phyloP scores from a whole-genome alignment of 30 jellyfish, hydroid and myxozoan species.

The Aurelia aurita region DNA sequence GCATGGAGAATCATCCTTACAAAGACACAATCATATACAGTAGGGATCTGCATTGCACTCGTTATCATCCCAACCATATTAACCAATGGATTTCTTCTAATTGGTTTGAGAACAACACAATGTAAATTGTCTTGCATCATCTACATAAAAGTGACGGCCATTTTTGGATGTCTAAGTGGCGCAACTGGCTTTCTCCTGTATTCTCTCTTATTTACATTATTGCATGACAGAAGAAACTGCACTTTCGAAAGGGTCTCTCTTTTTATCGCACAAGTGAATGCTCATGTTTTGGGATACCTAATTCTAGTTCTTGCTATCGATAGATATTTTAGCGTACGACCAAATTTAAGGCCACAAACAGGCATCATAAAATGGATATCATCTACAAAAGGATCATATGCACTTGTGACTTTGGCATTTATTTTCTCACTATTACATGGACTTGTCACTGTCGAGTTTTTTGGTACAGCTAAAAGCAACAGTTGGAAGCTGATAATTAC shows the following conservation, averaged over 20 bases:
- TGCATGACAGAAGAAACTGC: conserved; percentile 17
- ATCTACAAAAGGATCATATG: conserved; percentile 20
- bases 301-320: conserved; percentile 44
- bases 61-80: conserved; percentile 21
- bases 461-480: not conserved
- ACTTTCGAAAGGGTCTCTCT: conserved; percentile 11
- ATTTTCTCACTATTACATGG: conserved; percentile 51
- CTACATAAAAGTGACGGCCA: conserved; percentile 11
- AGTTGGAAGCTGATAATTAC: conserved; percentile 19
- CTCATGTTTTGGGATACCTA: conserved; percentile 32
- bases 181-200: conserved; percentile 48
- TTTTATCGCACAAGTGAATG: conserved; percentile 10
- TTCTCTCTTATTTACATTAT: conserved; percentile 16
- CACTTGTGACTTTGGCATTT: not conserved
- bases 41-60: conserved; percentile 24
- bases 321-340: conserved; percentile 35
- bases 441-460: conserved; percentile 42
- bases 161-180: conserved; percentile 22
- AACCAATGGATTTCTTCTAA: conserved; percentile 14
- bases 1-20: conserved; percentile 33
- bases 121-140: not conserved
- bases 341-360: conserved; percentile 1
- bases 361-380: conserved; percentile 8
- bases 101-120: conserved; percentile 28
- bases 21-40: conserved; percentile 23